Evolutionary conservation across 2,113 vertebrate genomes (phyloP).

Genomic region (Addax nasomaculatus): DNA sequence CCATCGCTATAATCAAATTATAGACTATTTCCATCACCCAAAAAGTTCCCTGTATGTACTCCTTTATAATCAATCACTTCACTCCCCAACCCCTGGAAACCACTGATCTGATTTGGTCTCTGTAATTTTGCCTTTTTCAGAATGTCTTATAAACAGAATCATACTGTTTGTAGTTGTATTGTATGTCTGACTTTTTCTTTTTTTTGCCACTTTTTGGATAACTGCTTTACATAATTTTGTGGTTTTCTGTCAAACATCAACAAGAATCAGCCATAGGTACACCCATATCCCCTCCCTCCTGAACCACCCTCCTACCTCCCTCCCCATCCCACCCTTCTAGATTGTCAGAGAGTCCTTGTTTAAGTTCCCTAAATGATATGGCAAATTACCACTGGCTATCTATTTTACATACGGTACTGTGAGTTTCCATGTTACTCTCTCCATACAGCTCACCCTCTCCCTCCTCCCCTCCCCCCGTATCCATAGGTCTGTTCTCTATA

Average conservation of each 20-base stretch:
- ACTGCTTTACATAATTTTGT: not conserved
- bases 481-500: not conserved
- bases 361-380: not conserved
- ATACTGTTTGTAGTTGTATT: not conserved
- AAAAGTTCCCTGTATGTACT: not conserved
- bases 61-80: not conserved
- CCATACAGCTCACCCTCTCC: not conserved
- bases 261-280: not conserved
- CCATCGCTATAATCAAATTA: not conserved
- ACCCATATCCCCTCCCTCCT: not conserved
- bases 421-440: not conserved
- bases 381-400: not conserved
- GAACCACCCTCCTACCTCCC: not conserved
- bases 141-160: not conserved
- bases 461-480: rapidly evolving
- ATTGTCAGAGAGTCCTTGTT: not conserved
- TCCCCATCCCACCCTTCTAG: not conserved
- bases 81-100: not conserved
- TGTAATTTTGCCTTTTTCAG: not conserved
- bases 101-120: not conserved
- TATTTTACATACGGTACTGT: not conserved
- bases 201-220: not conserved
- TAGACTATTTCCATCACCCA: not conserved
- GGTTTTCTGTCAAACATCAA: not conserved
- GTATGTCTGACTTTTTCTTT: not conserved